These are phyloP conservation scores for Apis laboriosa DNA, from an alignment of 1,140 invertebrate species.

Conservation along the genomic window DNA sequence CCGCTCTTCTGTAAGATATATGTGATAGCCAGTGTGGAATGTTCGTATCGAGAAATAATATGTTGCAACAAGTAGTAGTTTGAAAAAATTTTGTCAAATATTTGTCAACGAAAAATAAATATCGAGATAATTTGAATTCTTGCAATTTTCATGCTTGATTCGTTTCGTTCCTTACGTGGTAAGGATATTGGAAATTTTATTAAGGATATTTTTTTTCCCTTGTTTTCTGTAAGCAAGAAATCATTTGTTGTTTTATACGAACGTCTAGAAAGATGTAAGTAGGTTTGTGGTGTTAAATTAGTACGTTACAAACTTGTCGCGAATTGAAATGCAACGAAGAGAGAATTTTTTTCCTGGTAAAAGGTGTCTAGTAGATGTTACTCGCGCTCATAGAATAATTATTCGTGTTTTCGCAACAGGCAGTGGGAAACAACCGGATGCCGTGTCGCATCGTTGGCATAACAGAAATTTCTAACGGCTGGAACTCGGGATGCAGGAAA, in stretches of 20 bases:
- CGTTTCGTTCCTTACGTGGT: not conserved
- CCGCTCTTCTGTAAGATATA: no score
- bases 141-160: not conserved
- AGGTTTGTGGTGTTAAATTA: not conserved
- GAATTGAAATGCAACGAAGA: conserved; percentile 22
- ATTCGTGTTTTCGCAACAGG: conserved; percentile 58
- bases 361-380: conserved; percentile 35
- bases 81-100: no score
- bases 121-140: not conserved
- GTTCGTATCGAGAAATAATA: no score
- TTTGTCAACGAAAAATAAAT: not conserved
- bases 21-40: no score
- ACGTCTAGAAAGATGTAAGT: not conserved
- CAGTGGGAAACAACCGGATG: conserved; percentile 60
- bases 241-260: not conserved
- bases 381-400: conserved; percentile 45
- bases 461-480: conserved; percentile 55
- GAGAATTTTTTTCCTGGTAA: conserved; percentile 23
- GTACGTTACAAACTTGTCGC: not conserved
- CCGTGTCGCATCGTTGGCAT: conserved; percentile 59
- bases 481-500: conserved; percentile 43
- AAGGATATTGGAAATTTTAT: not conserved
- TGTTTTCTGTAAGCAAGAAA: not conserved
- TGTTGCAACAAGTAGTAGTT: no score
- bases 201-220: not conserved